Evolutionary conservation across 1,140 invertebrate species (phyloP), one percentile per base, ranked within the genome.

Genomic region (Drosophila funebris): DNA sequence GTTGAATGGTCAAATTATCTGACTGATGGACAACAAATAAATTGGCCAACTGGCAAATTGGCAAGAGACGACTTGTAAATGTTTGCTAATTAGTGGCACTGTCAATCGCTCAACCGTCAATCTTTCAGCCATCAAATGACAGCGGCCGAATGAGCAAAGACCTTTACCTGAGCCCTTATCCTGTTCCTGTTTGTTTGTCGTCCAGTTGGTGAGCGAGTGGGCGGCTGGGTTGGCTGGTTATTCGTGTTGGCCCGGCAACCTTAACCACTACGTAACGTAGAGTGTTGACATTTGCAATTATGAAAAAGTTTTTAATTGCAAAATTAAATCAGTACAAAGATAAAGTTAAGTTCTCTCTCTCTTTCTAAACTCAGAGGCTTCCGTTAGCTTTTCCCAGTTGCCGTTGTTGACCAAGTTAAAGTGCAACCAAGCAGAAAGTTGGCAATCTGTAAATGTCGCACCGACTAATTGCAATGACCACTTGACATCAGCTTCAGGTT

Each of bases 271-370:
- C 31, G 48, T 33, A 8, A 60, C 31, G 48, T 33, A 8, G 56
- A 44, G 18, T 73, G 69, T 75, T 85, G 67, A 53, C 53, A 39
- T 56, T 88, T 41, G 73, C 76, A 89, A 77, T 84, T 89, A 89
- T 76, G 73, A 60, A 20, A 84, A 88, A 88, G 63, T 84, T 88
- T 83, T 78, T 89, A 84, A 88, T 89, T 77, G 73, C 76, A 69
- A 74, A 68, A 83, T 83, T 84, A 84, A 84, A 83, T 84, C 69
- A 62, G 68, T 24, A 84, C 56, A 79, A 77, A 68, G 69, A 71
- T 56, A 67, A 87, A 85, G 43, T 73, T 54, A 7, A 33, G 20
- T 37, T 48, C 37, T 13, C 27, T 1, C 41, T 37, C 4, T 13
- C 36, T 39, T 11, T 9, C 44, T 20, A 22, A 20, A 0, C 2